These are phyloP conservation scores for Crotalus tigris DNA, from an alignment of 2,113 vertebrate genomes.

Conservation along the genomic window DNA sequence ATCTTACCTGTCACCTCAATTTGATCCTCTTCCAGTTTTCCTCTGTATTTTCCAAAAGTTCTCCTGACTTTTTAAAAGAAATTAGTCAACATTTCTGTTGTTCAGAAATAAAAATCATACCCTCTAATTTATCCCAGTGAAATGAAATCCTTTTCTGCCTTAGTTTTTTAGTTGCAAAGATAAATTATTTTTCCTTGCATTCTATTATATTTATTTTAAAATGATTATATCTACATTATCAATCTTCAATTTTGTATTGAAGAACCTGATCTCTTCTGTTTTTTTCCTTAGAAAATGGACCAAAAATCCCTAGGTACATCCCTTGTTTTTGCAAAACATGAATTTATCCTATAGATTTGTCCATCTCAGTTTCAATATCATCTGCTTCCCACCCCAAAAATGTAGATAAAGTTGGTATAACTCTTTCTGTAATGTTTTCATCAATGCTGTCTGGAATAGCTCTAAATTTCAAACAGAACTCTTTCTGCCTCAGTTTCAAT, in stretches of 20 bases:
- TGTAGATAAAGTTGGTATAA: not conserved
- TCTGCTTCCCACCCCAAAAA: not conserved
- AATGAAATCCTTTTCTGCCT: not conserved
- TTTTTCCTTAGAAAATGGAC: not conserved
- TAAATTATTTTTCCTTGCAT: not conserved
- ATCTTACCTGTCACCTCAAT: not conserved
- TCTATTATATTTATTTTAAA: not conserved
- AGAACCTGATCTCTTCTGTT: not conserved
- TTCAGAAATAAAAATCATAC: not conserved
- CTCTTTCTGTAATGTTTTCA: not conserved
- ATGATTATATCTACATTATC: not conserved
- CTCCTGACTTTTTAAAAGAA: not conserved
- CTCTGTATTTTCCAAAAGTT: not conserved
- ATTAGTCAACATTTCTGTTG: not conserved
- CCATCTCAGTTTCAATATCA: not conserved
- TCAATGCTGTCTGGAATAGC: not conserved
- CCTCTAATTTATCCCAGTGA: not conserved
- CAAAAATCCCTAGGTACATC: not conserved
- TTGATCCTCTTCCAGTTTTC: not conserved
- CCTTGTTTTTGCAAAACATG: not conserved
- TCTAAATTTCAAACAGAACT: not conserved
- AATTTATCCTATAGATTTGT: not conserved
- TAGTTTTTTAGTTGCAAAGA: not conserved
- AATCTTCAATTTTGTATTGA: not conserved
- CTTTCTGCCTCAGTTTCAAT: not conserved